Evolutionary conservation across 2,888 invertebrate genomes (phyloP).

Genomic region (Hoplodrina blanda): DNA sequence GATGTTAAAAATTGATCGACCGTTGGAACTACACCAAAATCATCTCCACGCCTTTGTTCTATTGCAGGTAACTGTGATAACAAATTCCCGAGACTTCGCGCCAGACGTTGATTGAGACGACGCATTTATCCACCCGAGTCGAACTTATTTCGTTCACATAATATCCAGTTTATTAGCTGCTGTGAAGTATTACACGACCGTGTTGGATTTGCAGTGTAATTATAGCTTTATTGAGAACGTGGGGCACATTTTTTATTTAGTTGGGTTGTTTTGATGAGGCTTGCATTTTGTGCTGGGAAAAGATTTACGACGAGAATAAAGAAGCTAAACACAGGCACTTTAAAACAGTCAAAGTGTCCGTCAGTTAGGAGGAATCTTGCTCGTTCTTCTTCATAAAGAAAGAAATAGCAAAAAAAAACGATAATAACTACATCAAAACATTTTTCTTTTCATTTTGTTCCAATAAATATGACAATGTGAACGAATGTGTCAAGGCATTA

Average conservation of each 20-base stretch:
- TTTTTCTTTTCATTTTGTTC: too few relatives aligned
- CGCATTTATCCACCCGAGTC: slow-evolving; percentile 76
- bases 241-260: slow-evolving; percentile 40
- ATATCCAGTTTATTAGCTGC: slow-evolving; percentile 80
- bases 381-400: too few relatives aligned
- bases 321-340: too few relatives aligned
- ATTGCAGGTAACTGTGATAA: slow-evolving; percentile 71
- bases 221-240: slow-evolving; percentile 56
- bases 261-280: not conserved
- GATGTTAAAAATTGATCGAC: too few relatives aligned
- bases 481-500: too few relatives aligned
- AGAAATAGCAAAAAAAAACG: too few relatives aligned
- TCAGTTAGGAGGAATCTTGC: too few relatives aligned
- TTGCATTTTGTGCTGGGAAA: not conserved
- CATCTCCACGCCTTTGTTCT: slow-evolving; percentile 38
- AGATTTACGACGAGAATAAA: too few relatives aligned
- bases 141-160: slow-evolving; percentile 74
- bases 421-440: too few relatives aligned
- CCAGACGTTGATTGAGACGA: slow-evolving; percentile 80
- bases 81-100: slow-evolving; percentile 73
- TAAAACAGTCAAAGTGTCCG: too few relatives aligned
- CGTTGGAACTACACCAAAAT: not conserved
- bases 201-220: slow-evolving; percentile 60
- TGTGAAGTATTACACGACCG: slow-evolving; percentile 69
- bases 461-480: too few relatives aligned